These are phyloP conservation scores for Dexiosoma caninum DNA, from an alignment of 2,888 invertebrate species.

Conservation along the genomic window DNA sequence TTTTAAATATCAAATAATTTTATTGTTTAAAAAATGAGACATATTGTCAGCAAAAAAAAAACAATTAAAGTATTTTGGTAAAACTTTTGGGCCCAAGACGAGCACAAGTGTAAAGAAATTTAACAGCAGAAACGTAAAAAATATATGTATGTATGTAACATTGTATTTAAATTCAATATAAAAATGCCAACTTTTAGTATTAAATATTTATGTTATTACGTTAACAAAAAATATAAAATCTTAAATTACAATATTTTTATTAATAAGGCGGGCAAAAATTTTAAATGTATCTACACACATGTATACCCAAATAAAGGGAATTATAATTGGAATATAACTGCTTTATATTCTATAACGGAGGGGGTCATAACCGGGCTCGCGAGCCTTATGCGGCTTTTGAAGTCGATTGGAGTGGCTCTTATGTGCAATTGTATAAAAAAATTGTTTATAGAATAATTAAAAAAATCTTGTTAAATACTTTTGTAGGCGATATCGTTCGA, in stretches of 20 bases:
- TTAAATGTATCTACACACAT: not conserved
- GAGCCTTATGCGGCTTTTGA: too few species aligned
- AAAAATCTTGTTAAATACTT: too few species aligned
- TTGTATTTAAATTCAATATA: not conserved
- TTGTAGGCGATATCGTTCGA: too few species aligned
- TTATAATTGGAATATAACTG: too few species aligned
- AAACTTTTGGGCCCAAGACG: not conserved
- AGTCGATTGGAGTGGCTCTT: too few species aligned
- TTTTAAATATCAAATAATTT: slow-evolving; percentile 22
- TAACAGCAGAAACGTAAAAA: not conserved
- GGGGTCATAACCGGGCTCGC: too few species aligned
- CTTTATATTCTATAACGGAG: too few species aligned
- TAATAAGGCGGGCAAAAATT: not conserved
- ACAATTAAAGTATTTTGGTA: not conserved
- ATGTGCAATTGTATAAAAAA: too few species aligned
- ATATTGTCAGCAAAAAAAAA: slow-evolving; percentile 48
- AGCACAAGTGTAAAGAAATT: not conserved
- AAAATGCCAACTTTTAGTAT: not conserved
- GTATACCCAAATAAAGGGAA: too few species aligned
- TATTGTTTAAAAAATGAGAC: slow-evolving; percentile 18
- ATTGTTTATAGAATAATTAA: too few species aligned
- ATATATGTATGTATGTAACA: too few species aligned
- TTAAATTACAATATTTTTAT: slow-evolving; percentile 43
- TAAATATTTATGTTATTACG: not conserved
- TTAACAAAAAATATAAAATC: slow-evolving; percentile 23